These are phyloP conservation scores for Pachliopta kotzebuea DNA, from an alignment of 2,888 invertebrate genomes.

Conservation along the genomic window DNA sequence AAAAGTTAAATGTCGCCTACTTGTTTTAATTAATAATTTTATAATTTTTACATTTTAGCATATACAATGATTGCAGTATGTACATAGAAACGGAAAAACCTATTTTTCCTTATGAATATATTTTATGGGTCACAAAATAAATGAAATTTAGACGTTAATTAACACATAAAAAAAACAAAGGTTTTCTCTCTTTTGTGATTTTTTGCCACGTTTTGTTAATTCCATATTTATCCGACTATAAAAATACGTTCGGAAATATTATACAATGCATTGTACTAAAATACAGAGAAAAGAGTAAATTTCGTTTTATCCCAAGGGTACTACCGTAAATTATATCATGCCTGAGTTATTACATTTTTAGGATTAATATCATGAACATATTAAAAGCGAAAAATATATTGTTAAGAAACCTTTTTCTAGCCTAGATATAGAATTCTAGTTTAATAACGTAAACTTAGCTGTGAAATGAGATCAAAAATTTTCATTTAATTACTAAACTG, in stretches of 20 bases:
- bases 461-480: neutral
- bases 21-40: no score
- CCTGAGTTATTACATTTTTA: conserved; percentile 14
- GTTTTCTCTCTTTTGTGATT: neutral
- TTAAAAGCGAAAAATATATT: conserved; percentile 1
- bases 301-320: conserved; percentile 8
- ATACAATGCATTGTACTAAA: neutral
- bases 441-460: neutral
- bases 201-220: neutral
- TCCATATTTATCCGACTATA: neutral
- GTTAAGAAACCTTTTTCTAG: neutral
- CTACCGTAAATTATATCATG: conserved; percentile 9
- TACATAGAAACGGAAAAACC: neutral
- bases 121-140: no score
- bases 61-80: no score
- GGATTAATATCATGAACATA: conserved; percentile 10
- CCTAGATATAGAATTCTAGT: neutral
- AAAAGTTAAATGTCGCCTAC: no score
- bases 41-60: no score
- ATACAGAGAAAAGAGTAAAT: conserved; percentile 16
- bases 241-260: neutral
- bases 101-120: neutral
- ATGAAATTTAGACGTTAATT: neutral
- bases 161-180: neutral
- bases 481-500: no score